Evolutionary conservation across 1,140 invertebrate species (phyloP).

Genomic region (Aphaenogaster floridana): DNA sequence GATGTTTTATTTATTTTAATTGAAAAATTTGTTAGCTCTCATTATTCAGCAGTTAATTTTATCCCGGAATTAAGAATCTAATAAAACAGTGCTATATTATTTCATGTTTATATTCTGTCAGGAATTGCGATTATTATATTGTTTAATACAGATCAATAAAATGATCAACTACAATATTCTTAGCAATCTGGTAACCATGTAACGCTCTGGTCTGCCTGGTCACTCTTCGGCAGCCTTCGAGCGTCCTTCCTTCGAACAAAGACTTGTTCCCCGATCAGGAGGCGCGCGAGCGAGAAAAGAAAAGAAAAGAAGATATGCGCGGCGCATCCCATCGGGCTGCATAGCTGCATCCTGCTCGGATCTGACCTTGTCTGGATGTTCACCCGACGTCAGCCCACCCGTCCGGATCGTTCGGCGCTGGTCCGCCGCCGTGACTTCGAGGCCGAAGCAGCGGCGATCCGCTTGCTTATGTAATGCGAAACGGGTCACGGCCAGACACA

Average conservation of each 20-base stretch:
- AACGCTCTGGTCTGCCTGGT: not conserved
- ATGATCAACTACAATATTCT: not conserved
- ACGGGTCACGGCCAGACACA: constrained; percentile 81
- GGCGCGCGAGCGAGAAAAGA: constrained; percentile 7
- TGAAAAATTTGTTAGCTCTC: not conserved
- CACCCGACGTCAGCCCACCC: constrained; percentile 66
- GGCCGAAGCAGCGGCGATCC: constrained; percentile 51
- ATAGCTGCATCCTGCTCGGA: constrained; percentile 69
- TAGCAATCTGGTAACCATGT: not conserved
- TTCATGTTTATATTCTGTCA: not conserved
- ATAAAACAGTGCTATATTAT: not conserved
- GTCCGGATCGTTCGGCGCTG: constrained; percentile 42
- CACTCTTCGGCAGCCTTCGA: constrained; percentile 22
- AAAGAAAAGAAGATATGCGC: not conserved
- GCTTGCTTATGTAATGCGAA: constrained; percentile 79
- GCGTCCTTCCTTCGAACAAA: constrained; percentile 48
- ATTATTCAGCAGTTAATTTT: not conserved
- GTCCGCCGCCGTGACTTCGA: constrained; percentile 46
- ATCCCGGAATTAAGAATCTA: not conserved
- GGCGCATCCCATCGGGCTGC: constrained; percentile 54
- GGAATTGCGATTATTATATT: not conserved
- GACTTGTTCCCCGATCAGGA: constrained; percentile 3
- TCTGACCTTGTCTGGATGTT: constrained; percentile 81
- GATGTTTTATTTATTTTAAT: not conserved
- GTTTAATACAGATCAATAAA: not conserved